A percentile compares a stretch with the other conserved stretches of the same genome.
These are phyloP conservation scores for Eleutherodactylus coqui DNA, from an alignment of 2,797 vertebrate species.

Conservation along the genomic window DNA sequence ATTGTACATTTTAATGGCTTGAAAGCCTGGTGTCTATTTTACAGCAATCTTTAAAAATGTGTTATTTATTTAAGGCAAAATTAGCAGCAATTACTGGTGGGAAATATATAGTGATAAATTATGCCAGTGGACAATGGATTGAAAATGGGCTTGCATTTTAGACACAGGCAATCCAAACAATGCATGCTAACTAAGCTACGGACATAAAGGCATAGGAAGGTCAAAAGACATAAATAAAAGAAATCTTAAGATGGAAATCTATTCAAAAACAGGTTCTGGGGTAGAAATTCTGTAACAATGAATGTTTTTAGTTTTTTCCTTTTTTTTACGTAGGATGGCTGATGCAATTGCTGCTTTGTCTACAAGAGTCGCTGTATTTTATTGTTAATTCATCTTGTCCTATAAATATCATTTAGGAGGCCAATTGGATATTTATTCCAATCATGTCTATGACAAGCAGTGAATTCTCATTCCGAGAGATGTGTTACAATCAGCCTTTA, in stretches of 20 bases:
- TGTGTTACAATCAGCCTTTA: background rate
- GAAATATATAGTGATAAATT: background rate
- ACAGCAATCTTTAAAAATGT: conserved; percentile 6
- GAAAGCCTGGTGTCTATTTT: conserved; percentile 23
- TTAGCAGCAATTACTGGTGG: background rate
- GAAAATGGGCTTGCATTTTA: background rate
- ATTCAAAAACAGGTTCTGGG: background rate
- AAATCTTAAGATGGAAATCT: background rate
- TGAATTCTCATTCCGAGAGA: background rate
- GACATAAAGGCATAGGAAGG: background rate
- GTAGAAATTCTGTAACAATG: background rate
- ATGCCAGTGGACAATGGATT: background rate
- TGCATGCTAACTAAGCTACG: no score
- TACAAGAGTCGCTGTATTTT: background rate
- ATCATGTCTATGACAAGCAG: conserved; percentile 1
- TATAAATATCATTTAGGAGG: conserved; percentile 21
- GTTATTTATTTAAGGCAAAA: background rate
- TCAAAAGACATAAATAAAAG: background rate
- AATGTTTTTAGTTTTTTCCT: background rate
- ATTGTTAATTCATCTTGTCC: background rate
- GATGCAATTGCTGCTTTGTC: background rate
- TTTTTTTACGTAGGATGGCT: background rate
- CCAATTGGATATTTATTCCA: conserved; percentile 27
- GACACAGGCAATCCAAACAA: background rate
- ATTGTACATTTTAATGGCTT: conserved; percentile 46